Base-by-base conservation (phyloP, 1,140 invertebrate genomes). In the Drosophila lowei region DNA sequence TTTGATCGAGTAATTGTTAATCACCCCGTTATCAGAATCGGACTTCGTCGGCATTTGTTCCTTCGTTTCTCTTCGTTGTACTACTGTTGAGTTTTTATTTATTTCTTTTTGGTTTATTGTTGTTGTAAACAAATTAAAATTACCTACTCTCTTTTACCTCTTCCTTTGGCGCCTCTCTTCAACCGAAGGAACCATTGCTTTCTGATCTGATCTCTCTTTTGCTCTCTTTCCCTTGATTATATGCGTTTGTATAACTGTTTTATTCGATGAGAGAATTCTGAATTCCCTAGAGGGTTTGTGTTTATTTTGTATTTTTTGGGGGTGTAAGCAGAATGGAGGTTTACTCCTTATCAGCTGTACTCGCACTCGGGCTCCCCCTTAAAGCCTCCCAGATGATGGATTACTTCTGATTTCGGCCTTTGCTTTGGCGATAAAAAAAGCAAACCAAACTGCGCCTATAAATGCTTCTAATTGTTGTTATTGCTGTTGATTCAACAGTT, bases 1-100 rank as follows among this genome's bases (percentile, higher is more conserved):
- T 90, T 90, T 90, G 88, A 90, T 90, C 83, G 88, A 79, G 70
- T 90, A 90, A 90, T 90, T 90, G 88, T 90, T 90, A 90, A 90
- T 90, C 88, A 90, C 88, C 54, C 7, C 34, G 65, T 90, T 90
- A 90, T 90, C 88, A 48, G 49, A 72, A 38, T 47, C 38, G 60
- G 53, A 30, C 52, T 64, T 56, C 47, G 42, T 43, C 38, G 30
- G 30, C 30, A 9, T 3, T 30, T 30, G 9, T 30, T 46, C 48
- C 38, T 30, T 48, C 23, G 53, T 15, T 38, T 38, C 25, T 52
- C 25, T 42, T 66, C 52, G 66, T 64, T 52, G 11, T 16, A 54
- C 70, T 54, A 72, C 75, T 67, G 57, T 78, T 74, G 38, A 55
- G 54, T 43, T 75, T 56, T 54, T 55, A n/a, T 56, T 38, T 62